Evolutionary conservation across 2,113 vertebrate genomes (phyloP), one percentile per base, ranked within the genome.

Genomic region (Montifringilla adamsi): DNA sequence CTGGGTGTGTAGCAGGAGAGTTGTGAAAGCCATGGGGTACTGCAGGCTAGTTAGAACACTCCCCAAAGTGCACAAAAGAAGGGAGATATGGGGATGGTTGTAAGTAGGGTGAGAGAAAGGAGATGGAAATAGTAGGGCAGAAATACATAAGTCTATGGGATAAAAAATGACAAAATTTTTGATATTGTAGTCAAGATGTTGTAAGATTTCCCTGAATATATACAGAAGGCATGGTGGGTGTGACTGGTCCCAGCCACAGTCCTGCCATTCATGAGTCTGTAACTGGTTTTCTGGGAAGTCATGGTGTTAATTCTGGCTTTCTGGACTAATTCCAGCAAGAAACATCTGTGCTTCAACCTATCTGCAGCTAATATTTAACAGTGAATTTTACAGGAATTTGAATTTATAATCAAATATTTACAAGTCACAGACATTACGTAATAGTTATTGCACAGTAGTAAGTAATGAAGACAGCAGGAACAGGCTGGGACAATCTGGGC

Each of bases 341-440:
- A 97, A 92, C 76, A 91, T 78, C 80, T 94, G 73, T 53, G 76
- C 60, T 91, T 94, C 66, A 95, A 77, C 16, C 67, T 92, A 89
- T 66, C 77, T 84, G 30, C 7, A 3, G 43, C 52, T 84, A 87
- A 74, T 75, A 78, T 70, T 92, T 87, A 81, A 78, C 35, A 33
- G 47, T 68, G 73, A 93, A 87, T 95, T 93, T 96, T 89, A 87
- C 60, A 87, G 60, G 44, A 84, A 94, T 93, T 97, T 92, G 73
- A 96, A 89, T 91, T 87, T 83, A 82, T 92, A 91, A 94, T 94
- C 76, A 84, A 92, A 81, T 91, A 31, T 94, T 95, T 91, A 64
- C 84, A 93, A 92, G 84, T 55, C 77, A 84, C 24, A 91, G 84
- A 84, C 83, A 60, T 87, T 95, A 81, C 0, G 3, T 82, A 92